Base-by-base conservation (phyloP, 2,888 invertebrate species). In the Drosophila dives region DNA sequence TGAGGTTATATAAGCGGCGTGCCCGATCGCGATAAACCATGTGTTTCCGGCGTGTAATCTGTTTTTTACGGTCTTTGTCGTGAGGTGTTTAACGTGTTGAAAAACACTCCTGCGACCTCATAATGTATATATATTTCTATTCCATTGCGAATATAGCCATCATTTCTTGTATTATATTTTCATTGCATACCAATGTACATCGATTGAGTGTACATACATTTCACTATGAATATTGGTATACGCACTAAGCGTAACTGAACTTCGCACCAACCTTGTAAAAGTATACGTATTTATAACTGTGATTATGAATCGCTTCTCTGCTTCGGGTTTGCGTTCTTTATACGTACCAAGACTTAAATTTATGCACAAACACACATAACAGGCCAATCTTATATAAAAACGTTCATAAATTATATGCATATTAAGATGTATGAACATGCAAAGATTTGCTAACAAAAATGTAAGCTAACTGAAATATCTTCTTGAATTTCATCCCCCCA, bases 401-500 rank as follows among this genome's bases (percentile, higher is more conserved):
- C 38, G 66, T 32, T 48, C 58, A 60, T 20, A 20, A 4, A 45
- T 29, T 51, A 20, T 26, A 58, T 38, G 29, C 38, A 17, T 36
- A 53, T 29, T 11, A 8, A 29, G 55, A 20, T 55, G 55, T 32
- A 20, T 62, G 10, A 50, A 59, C 40, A 60, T 20, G 48, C 10
- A 48, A 33, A 54, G 10, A 51, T 45, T 40, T 12, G 3, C 20
- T n/a, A n/a, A 17, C n/a, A 12, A 12, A 15, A 26, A n/a, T 38
- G 12, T 29, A 8, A 3, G 29, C 38, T 38, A 26, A 38, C 7
- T 49, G 17, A 49, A 26, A 23, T 23, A 23, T 26, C 17, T 26
- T 6, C 26, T 49, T 20, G 32, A 48, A 11, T 20, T 61, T 26
- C n/a, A 29, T 29, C n/a, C 23, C 75, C 76, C 1, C 80, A 97